Percentiles rank a stretch among this genome's conserved stretches.
phyloP scores from a whole-genome alignment of 2,888 invertebrate genomes.

The Scaptomyza cyrtandrae region DNA sequence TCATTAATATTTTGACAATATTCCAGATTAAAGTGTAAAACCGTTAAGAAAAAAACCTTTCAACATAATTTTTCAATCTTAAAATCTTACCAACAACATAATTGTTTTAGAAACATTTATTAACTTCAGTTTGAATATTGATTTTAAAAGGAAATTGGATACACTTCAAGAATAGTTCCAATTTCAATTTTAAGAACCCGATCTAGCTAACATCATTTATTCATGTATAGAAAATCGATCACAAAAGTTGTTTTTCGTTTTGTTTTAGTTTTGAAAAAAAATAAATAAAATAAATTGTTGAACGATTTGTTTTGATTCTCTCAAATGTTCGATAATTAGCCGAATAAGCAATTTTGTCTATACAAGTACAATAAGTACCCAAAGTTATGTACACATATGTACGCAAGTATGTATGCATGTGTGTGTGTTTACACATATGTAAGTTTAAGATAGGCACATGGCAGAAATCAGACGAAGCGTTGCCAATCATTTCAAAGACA shows the following conservation, averaged over 20 bases:
- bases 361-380: conserved; percentile 11
- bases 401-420: background rate
- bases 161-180: no score
- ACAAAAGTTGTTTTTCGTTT: background rate
- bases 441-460: conserved; percentile 24
- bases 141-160: no score
- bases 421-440: background rate
- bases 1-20: no score
- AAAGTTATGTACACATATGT: background rate
- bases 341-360: conserved; percentile 14
- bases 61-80: no score
- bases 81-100: no score
- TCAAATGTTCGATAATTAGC: conserved; percentile 7
- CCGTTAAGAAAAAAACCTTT: no score
- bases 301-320: conserved; percentile 9
- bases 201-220: background rate
- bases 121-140: no score
- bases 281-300: background rate
- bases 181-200: background rate
- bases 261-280: background rate
- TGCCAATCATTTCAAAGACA: conserved; percentile 1
- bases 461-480: conserved; percentile 15
- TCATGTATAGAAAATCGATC: background rate
- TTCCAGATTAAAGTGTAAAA: no score
- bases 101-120: no score